A percentile compares a stretch with the other conserved stretches of the same genome.
Conservation (phyloP, 2,888 invertebrate genomes). For the Stenurella melanura region DNA sequence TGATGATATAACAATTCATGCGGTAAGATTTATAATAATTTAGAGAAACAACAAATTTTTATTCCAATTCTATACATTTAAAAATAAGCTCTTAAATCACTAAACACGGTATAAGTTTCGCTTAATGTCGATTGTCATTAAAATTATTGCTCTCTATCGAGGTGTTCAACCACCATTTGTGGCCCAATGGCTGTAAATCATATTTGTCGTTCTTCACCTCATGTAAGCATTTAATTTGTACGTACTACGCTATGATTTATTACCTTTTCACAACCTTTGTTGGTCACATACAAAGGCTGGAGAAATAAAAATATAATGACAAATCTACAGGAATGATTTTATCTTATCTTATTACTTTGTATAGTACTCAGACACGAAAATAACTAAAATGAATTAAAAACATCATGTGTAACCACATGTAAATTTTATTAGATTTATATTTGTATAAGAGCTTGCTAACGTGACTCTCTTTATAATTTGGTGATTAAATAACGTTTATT, state of each 20-base stretch:
- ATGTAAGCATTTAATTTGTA: constrained; percentile 18
- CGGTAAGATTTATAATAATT: no score
- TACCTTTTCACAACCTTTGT: neutral
- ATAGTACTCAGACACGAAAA: neutral
- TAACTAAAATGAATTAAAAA: neutral
- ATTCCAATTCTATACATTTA: no score
- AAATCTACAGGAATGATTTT: neutral
- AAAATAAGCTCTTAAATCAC: no score
- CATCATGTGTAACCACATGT: no score
- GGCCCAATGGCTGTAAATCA: neutral
- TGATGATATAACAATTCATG: no score
- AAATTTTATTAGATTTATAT: no score
- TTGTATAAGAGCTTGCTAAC: no score
- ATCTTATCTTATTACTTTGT: neutral
- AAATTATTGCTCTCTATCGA: constrained; percentile 22
- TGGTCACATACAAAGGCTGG: neutral
- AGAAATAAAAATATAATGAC: neutral
- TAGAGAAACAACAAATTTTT: no score
- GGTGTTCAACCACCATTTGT: constrained; percentile 5
- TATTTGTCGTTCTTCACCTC: constrained; percentile 15
- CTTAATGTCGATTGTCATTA: neutral
- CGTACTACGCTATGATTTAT: neutral
- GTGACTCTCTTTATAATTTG: no score
- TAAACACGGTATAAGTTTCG: neutral
- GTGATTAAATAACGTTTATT: no score